Percentiles rank a stretch among this genome's conserved stretches.
Evolutionary conservation across 2,888 invertebrate species (phyloP).

Genomic region (Erebia aethiops): DNA sequence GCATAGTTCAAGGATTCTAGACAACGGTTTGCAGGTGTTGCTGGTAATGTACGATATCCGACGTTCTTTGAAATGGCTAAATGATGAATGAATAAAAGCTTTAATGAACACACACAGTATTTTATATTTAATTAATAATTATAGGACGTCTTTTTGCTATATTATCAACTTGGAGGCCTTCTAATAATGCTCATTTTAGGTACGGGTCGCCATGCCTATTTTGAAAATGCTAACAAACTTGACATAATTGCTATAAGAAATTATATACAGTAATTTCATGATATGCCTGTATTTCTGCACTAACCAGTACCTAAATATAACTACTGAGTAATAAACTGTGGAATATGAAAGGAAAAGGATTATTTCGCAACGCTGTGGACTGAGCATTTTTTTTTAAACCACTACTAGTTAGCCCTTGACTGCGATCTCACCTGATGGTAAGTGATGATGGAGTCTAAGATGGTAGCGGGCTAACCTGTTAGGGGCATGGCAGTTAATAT

Average conservation of each 20-base stretch:
- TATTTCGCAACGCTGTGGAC: slow-evolving; percentile 1
- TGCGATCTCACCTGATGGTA: too few species aligned
- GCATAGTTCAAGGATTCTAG: slow-evolving; percentile 11
- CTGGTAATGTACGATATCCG: background rate
- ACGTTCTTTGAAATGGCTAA: background rate
- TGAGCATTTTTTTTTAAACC: background rate
- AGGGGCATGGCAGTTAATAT: too few species aligned
- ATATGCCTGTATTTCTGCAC: background rate
- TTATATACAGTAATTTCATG: background rate
- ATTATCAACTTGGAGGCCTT: too few species aligned
- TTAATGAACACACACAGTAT: too few species aligned
- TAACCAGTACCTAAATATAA: background rate
- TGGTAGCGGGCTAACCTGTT: too few species aligned
- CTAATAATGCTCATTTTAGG: too few species aligned
- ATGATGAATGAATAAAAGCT: background rate
- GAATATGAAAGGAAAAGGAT: slow-evolving; percentile 16
- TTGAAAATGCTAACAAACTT: too few species aligned
- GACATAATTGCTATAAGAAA: background rate
- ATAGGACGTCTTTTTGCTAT: too few species aligned
- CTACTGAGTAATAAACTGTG: background rate
- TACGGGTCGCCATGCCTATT: too few species aligned
- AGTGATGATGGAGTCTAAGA: too few species aligned
- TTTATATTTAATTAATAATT: too few species aligned
- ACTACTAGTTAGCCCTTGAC: too few species aligned
- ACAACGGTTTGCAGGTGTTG: background rate